Base-by-base conservation (phyloP, 2,797 vertebrate genomes). In the Characodon lateralis region DNA sequence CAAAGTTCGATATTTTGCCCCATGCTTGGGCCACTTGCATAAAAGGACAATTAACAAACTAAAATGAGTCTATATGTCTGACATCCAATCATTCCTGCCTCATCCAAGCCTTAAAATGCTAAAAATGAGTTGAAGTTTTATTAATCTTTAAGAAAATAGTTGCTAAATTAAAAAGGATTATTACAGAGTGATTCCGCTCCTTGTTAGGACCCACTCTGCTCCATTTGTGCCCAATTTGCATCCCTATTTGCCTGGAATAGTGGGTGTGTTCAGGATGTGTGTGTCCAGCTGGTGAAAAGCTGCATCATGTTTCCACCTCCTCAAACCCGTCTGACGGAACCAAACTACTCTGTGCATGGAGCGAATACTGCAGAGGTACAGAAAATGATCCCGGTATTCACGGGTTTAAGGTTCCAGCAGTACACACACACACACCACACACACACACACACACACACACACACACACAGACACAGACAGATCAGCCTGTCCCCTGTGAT, bases 231-330 rank as follows among this genome's bases (percentile, higher is more conserved):
- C 56, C 6, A 39, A 85, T 91, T 93, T 92, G 85, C 85, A 78
- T 92, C 70, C 3, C 18, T 24, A 85, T 91, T 91, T 92, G 89
- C 80, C 77, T 91, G 72, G 72, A 50, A 10, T 28, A 26, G 53
- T 63, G 76, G 81, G 83, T 74, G 89, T 85, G 87, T 86, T 70
- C 58, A n/a, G 22, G 46, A 51, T 46, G 43, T 55, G 74, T 26
- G 50, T 41, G 14, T 24, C 50, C 77, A 53, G 50, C 48, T 58
- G 72, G 46, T 74, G 78, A 79, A 68, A 18, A 8, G 13, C 61
- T 70, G 74, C 5, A 58, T 77, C 56, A 69, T 4, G 61, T 66
- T 81, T 85, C 81, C 20, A 61, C 9, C 68, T 71, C 9, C 68
- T 71, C 0, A 73, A 79, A 83, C 82, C 72, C 10, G 83, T 76